These are phyloP conservation scores for Calameuta filiformis DNA, from an alignment of 2,888 invertebrate genomes.

Conservation along the genomic window DNA sequence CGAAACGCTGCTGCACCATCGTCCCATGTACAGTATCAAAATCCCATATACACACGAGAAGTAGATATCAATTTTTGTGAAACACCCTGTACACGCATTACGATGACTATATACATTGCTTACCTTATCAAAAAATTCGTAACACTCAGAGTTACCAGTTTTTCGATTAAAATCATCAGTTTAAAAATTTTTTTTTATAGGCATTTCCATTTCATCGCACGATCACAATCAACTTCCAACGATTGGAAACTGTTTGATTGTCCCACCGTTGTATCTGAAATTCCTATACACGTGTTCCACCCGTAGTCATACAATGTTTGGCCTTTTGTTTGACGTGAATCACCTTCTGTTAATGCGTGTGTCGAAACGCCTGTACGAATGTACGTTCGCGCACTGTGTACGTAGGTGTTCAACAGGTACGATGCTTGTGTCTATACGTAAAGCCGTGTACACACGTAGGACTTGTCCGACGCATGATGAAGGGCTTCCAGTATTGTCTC, in stretches of 20 bases:
- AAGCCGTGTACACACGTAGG: constrained; percentile 32
- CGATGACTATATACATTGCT: neutral
- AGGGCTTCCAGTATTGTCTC: constrained; percentile 59
- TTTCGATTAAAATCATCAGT: neutral
- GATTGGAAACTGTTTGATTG: neutral
- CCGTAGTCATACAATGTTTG: constrained; percentile 49
- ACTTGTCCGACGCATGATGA: constrained; percentile 45
- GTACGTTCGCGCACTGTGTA: constrained; percentile 13
- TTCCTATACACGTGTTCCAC: constrained; percentile 54
- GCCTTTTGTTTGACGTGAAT: constrained; percentile 63
- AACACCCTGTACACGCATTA: neutral
- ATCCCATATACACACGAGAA: no score
- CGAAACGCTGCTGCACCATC: neutral
- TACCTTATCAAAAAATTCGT: neutral
- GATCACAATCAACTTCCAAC: neutral
- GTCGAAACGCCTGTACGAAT: constrained; percentile 18
- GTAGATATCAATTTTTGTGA: no score
- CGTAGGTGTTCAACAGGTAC: constrained; percentile 25
- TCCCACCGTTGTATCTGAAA: constrained; percentile 43
- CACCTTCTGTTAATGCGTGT: constrained; percentile 41
- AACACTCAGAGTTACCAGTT: neutral
- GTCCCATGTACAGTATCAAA: neutral
- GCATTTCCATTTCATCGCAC: neutral
- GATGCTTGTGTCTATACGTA: constrained; percentile 28
- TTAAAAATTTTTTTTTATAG: neutral